A percentile compares a stretch with the other conserved stretches of the same genome.
phyloP scores from a whole-genome alignment of 2,888 invertebrate genomes.

The Troilus luridus region DNA sequence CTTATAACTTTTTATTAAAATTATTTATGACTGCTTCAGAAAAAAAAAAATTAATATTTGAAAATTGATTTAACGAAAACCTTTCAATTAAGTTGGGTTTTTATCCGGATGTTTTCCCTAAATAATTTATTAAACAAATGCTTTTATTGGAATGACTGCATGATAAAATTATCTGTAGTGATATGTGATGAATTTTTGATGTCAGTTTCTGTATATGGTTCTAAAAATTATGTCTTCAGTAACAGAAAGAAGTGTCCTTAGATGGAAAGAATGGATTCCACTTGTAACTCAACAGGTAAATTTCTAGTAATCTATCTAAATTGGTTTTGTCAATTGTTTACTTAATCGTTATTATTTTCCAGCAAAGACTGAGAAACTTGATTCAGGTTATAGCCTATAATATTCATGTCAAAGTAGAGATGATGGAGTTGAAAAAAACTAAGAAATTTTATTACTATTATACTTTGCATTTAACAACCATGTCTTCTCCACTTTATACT shows the following conservation, averaged over 20 bases:
- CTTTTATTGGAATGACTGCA: neutral
- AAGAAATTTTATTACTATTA: slow-evolving; percentile 79
- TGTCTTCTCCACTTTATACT: slow-evolving; percentile 88
- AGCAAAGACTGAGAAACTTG: slow-evolving; percentile 84
- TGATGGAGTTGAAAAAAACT: slow-evolving; percentile 71
- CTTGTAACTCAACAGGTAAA: slow-evolving; percentile 85
- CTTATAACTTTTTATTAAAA: neutral
- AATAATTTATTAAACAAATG: neutral
- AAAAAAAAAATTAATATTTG: neutral
- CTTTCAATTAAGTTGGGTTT: neutral
- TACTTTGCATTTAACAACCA: slow-evolving; percentile 84
- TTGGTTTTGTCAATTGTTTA: slow-evolving; percentile 37
- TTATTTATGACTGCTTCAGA: neutral
- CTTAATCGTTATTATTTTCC: slow-evolving; percentile 67
- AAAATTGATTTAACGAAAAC: neutral
- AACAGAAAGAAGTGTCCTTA: slow-evolving; percentile 70
- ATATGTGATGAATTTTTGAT: slow-evolving; percentile 30
- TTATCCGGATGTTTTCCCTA: slow-evolving; percentile 28
- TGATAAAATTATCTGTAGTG: neutral
- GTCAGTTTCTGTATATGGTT: neutral
- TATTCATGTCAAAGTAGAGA: slow-evolving; percentile 69
- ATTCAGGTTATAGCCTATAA: slow-evolving; percentile 82
- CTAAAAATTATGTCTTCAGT: slow-evolving; percentile 63
- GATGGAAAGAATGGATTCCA: slow-evolving; percentile 85
- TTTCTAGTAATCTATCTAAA: slow-evolving; percentile 51